These are phyloP conservation scores for Tokudaia muenninki DNA, from an alignment of 2,797 vertebrate genomes.

Conservation along the genomic window DNA sequence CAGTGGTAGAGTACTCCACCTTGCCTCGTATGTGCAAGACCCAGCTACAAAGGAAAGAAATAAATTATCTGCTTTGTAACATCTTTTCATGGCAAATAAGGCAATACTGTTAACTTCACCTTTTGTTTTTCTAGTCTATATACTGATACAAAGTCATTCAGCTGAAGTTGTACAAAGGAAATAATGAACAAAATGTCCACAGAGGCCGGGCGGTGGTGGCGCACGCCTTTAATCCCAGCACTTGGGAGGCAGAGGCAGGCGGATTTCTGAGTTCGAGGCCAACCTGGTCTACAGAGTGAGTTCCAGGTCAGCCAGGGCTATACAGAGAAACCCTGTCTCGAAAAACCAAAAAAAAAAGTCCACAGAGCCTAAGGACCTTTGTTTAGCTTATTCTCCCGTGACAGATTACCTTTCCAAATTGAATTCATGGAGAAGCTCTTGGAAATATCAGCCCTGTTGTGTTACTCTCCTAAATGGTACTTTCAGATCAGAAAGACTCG, in stretches of 20 bases:
- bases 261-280: no score
- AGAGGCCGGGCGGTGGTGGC: no score
- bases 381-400: not conserved
- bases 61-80: not conserved
- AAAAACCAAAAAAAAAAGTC: no score
- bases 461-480: not conserved
- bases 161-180: not conserved
- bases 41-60: not conserved
- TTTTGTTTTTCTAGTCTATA: slow-evolving; percentile 41
- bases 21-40: not conserved
- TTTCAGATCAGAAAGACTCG: slow-evolving; percentile 17
- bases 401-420: slow-evolving; percentile 47
- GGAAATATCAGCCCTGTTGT: slow-evolving; percentile 27
- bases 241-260: no score
- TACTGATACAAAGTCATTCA: slow-evolving; percentile 42
- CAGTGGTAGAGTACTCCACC: not conserved
- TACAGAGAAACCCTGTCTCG: no score
- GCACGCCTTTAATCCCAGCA: no score
- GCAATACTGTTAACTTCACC: not conserved
- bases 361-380: not conserved
- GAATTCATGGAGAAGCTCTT: not conserved
- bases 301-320: no score
- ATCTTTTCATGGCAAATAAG: slow-evolving; percentile 36
- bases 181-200: not conserved
- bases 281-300: no score